phyloP scores from a whole-genome alignment of 2,888 invertebrate species.

The Melolontha melolontha region DNA sequence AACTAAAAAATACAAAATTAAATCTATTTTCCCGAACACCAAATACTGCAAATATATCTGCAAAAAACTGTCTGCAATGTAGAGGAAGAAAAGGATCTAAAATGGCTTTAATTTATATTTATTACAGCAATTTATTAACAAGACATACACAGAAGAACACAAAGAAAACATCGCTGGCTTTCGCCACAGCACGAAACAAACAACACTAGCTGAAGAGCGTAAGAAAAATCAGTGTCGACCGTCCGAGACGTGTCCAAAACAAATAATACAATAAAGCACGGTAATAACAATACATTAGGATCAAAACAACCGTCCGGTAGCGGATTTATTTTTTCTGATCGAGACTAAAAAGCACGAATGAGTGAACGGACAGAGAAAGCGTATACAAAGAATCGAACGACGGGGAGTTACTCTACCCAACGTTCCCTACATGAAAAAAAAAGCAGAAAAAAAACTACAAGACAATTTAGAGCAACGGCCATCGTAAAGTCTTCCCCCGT shows the following conservation, averaged over 20 bases:
- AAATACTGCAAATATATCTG: too few relatives aligned
- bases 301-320: constrained; percentile 23
- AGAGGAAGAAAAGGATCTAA: too few relatives aligned
- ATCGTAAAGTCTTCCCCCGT: constrained; percentile 52
- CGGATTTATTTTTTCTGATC: constrained; percentile 19
- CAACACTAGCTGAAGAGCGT: not conserved
- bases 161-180: too few relatives aligned
- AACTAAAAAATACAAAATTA: too few relatives aligned
- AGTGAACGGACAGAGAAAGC: constrained; percentile 10
- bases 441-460: constrained; percentile 30
- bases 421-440: not conserved
- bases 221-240: constrained; percentile 12
- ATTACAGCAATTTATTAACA: too few relatives aligned
- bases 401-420: too few relatives aligned
- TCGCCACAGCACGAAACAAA: too few relatives aligned
- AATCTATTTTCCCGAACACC: too few relatives aligned
- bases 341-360: too few relatives aligned
- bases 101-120: too few relatives aligned
- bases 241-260: constrained; percentile 20
- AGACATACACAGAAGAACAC: too few relatives aligned
- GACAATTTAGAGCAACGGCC: constrained; percentile 41
- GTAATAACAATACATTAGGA: constrained; percentile 41
- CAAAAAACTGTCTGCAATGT: too few relatives aligned
- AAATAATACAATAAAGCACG: constrained; percentile 35
- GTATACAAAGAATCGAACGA: constrained; percentile 2